Evolutionary conservation across 1,140 invertebrate species (phyloP), one percentile per base, ranked within the genome.

Genomic region (Thaumatotibia leucotreta): DNA sequence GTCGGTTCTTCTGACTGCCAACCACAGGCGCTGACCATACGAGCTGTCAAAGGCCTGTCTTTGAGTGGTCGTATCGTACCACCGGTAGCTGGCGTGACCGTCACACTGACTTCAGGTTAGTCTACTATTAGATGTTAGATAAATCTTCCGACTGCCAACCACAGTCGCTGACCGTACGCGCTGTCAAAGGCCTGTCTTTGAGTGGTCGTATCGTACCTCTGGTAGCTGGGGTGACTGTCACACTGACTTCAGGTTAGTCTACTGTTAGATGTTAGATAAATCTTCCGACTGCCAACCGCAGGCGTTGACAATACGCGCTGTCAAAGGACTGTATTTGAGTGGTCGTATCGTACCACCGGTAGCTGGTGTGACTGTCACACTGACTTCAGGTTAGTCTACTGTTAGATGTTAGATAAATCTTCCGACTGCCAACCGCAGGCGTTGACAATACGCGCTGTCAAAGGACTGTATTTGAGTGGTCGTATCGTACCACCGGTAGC

Each of bases 1-100:
- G 88, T 92, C 3, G 95, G 96, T 2, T 82, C 86, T 64, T 93
- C 94, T 61, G 94, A 96, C 71, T 98, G 98, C 83, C 91, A 94
- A n/a, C 92, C 94, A 67, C 83, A 91, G 11, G 93, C 94, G 69
- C 93, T 91, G 33, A 86, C 75, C 71, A 93, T 94, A 75, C 81
- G 83, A n/a, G 93, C 92, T 10, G 84, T 86, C 3, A 80, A 92
- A 76, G 93, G 94, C 58, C 87, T 92, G 52, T 91, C 93, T 2
- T 84, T 94, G 58, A 73, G 74, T 4, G 93, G 93, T 31, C 79
- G 83, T 50, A 72, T 92, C 0, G 67, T 79, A 14, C 92, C 92
- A 9, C 77, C 92, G 2, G 92, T 93, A 11, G 76, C 76, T 65
- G 95, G 94, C 61, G 96, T 95, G 10, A 92, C 92, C 4, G 84